Base-by-base conservation (phyloP, 2,888 invertebrate genomes). In the Zootermopsis nevadensis region DNA sequence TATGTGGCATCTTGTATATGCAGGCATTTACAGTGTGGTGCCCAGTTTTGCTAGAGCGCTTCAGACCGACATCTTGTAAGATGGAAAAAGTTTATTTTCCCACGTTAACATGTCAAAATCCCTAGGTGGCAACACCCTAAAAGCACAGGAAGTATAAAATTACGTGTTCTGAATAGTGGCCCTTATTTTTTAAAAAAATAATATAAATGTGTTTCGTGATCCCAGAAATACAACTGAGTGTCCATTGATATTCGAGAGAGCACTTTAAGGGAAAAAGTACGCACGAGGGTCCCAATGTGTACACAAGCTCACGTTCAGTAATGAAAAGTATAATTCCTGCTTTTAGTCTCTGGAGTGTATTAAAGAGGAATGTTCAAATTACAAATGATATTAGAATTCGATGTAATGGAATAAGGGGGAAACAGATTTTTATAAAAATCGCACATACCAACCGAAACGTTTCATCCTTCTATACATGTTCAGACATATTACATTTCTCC, bases 181-280 rank as follows among this genome's bases (percentile, higher is more conserved):
- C 60, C 69, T 69, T 33, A 31, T 33, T 69, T 69, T 69, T 69
- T 33, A 19, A 30, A 22, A 33, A 69, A 69, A 33, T 69, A 69
- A 33, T 22, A 69, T 69, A 69, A 69, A 69, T 33, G 33, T 4
- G 27, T 19, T 69, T 33, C 31, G 22, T 30, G 33, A 69, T 33
- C 33, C 60, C 60, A 60, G 60, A 60, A 60, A 27, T 60, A 27
- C n/a, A 60, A 27, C 60, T 60, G 60, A 60, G 60, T 48, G 27
- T 22, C 69, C 69, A 33, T 31, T 69, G 69, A 69, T 69, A 69
- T 69, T 69, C 33, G 12, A 69, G 19, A 69, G 19, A 33, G 69
- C 69, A 69, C 33, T 30, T 69, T 69, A 22, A 27, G 27, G 15
- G 6, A 22, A 12, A 2, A 22, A 22, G 6, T n/a, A 15, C 10